Evolutionary conservation across 2,797 vertebrate species (phyloP).

Genomic region (Apogon talboti): DNA sequence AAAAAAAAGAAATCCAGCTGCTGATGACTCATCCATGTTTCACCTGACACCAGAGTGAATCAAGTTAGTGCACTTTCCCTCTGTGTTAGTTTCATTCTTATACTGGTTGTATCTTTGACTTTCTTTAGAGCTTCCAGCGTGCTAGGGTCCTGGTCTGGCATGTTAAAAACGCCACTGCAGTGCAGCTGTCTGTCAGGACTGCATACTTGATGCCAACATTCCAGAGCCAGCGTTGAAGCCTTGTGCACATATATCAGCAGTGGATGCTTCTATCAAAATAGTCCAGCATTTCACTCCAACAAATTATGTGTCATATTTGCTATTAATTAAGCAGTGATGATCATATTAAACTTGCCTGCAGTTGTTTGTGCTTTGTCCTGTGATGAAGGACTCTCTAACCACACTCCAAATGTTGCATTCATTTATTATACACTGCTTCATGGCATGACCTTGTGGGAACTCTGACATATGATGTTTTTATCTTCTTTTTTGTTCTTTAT

Average conservation of each 20-base stretch:
- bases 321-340: constrained; percentile 8
- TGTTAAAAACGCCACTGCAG: constrained; percentile 88
- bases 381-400: background rate
- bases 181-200: constrained; percentile 93
- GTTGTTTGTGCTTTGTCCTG: constrained; percentile 9
- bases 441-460: constrained; percentile 29
- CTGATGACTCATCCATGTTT: background rate
- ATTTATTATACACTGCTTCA: constrained; percentile 1
- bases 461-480: constrained; percentile 30
- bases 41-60: background rate
- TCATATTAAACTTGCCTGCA: background rate
- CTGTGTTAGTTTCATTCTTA: background rate
- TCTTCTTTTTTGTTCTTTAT: constrained; percentile 31
- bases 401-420: constrained; percentile 1
- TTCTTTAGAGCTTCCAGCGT: constrained; percentile 80
- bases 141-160: constrained; percentile 82
- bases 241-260: constrained; percentile 87
- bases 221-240: constrained; percentile 90
- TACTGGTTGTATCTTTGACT: constrained; percentile 49
- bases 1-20: too few relatives aligned
- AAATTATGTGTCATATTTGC: constrained; percentile 20
- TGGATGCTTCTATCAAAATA: constrained; percentile 91
- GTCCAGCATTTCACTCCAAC: constrained; percentile 85
- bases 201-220: constrained; percentile 91
- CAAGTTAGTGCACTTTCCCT: background rate